These are phyloP conservation scores for Girardia tigrina DNA, from an alignment of 2,888 invertebrate species.

Conservation along the genomic window DNA sequence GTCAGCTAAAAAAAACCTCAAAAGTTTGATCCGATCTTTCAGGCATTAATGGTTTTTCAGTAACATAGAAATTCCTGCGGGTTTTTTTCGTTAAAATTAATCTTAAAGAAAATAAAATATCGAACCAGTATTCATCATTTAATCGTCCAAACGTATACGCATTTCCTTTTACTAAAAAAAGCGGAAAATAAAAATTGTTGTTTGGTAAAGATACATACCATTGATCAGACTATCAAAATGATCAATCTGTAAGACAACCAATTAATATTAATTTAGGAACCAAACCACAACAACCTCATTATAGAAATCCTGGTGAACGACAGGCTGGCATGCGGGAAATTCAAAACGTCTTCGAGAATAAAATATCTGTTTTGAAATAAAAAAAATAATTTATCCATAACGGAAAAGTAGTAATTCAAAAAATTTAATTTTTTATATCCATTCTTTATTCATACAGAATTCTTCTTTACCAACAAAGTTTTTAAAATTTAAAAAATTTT, in stretches of 20 bases:
- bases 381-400: too few species aligned
- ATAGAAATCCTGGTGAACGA: background rate
- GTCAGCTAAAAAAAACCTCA: background rate
- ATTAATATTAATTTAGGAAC: background rate
- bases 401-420: too few species aligned
- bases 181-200: background rate
- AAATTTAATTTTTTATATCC: too few species aligned
- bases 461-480: too few species aligned
- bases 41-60: background rate
- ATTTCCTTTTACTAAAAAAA: background rate
- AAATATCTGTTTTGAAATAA: too few species aligned
- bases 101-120: too few species aligned
- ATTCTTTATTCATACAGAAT: too few species aligned
- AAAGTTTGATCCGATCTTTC: background rate
- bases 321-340: background rate
- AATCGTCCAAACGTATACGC: background rate
- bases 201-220: background rate
- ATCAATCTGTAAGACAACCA: background rate
- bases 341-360: background rate
- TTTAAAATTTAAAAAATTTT: too few species aligned
- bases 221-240: background rate
- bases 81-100: too few species aligned
- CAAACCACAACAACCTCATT: background rate
- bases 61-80: constrained; percentile 4
- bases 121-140: background rate